Evolutionary conservation across 2,888 invertebrate genomes (phyloP).

Genomic region (Tipula confusa): DNA sequence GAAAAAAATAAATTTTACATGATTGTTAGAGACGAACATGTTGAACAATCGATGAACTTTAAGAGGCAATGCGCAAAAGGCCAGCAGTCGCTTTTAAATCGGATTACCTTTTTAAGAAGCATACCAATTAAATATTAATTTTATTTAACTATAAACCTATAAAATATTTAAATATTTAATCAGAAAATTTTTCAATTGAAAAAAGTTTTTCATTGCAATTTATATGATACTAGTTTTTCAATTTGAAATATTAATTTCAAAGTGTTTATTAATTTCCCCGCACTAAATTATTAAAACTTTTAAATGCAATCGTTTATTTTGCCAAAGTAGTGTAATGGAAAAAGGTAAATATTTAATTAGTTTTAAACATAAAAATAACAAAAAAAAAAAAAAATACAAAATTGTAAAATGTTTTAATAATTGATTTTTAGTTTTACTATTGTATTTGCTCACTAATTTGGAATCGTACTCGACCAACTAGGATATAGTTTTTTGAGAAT

Average conservation of each 20-base stretch:
- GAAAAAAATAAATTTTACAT: too few relatives aligned
- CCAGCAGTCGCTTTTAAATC: too few relatives aligned
- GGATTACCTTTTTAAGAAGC: too few relatives aligned
- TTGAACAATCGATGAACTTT: too few relatives aligned
- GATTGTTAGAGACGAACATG: too few relatives aligned
- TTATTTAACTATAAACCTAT: too few relatives aligned
- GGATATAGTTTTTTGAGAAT: not conserved
- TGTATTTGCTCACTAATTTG: not conserved
- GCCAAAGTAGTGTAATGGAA: not conserved
- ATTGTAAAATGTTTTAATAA: not conserved
- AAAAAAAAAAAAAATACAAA: not conserved
- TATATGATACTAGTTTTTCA: not conserved
- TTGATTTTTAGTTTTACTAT: not conserved
- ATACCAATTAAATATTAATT: not conserved
- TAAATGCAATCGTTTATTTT: not conserved
- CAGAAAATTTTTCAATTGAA: not conserved
- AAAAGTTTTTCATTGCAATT: not conserved
- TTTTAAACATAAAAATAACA: too few relatives aligned
- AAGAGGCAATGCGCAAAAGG: too few relatives aligned
- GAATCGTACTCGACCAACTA: not conserved
- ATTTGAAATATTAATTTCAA: not conserved
- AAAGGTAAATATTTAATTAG: not conserved
- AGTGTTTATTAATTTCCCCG: too few relatives aligned
- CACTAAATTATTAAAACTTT: not conserved
- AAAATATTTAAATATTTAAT: not conserved